A percentile compares a stretch with the other conserved stretches of the same genome.
Conservation (phyloP, 2,888 invertebrate genomes). For the Hymenopus coronatus region DNA sequence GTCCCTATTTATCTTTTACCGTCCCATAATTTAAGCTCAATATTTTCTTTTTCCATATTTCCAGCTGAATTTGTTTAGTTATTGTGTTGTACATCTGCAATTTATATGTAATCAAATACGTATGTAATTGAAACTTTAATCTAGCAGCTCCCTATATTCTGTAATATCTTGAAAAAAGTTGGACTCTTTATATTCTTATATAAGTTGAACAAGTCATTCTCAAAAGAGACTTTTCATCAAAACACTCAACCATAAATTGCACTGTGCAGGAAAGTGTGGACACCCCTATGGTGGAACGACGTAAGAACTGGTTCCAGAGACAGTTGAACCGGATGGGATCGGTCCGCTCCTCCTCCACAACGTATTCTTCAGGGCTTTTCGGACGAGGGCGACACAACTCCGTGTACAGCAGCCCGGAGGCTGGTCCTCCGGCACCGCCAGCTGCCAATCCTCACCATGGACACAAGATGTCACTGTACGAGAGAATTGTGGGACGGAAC, state of each 20-base stretch:
- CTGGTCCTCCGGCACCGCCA: slow-evolving; percentile 39
- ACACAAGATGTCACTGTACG: slow-evolving; percentile 79
- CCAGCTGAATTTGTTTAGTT: too few relatives aligned
- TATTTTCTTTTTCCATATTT: too few relatives aligned
- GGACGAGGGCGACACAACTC: slow-evolving; percentile 76
- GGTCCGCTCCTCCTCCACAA: slow-evolving; percentile 78
- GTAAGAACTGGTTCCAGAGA: slow-evolving; percentile 85
- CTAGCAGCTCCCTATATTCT: too few relatives aligned
- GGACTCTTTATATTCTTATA: too few relatives aligned
- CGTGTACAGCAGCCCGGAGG: slow-evolving; percentile 60
- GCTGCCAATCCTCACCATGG: slow-evolving; percentile 47
- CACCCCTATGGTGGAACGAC: slow-evolving; percentile 78
- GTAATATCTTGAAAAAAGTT: too few relatives aligned
- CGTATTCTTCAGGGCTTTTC: slow-evolving; percentile 78
- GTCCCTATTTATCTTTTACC: too few relatives aligned
- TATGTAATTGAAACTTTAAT: too few relatives aligned
- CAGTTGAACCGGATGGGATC: slow-evolving; percentile 85
- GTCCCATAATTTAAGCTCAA: too few relatives aligned
- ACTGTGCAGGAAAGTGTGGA: slow-evolving; percentile 77
- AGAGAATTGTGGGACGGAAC: slow-evolving; percentile 70
- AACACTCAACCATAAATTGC: slow-evolving; percentile 36
- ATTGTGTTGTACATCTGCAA: too few relatives aligned
- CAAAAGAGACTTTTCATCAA: too few relatives aligned
- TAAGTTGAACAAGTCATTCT: too few relatives aligned
- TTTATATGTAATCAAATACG: too few relatives aligned